Evolutionary conservation across 2,888 invertebrate genomes (phyloP), one percentile per base, ranked within the genome.

Genomic region (Reticulitermes lucifugus): DNA sequence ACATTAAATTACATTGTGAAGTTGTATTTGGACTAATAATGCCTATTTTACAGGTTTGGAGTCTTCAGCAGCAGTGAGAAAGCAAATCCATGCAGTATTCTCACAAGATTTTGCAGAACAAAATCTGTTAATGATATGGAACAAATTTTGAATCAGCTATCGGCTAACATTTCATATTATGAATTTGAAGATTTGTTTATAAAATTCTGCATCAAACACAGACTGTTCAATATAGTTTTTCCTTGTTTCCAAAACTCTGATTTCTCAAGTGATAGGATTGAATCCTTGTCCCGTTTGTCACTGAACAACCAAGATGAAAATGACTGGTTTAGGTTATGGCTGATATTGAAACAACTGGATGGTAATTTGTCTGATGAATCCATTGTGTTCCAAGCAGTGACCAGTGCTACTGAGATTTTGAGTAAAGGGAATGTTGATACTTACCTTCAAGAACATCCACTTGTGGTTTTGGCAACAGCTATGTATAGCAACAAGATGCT

Each of bases 31-130:
- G 2, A 65, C 1, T 25, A 65, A 60, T 60, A 21, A 41, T 55
- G 59, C 35, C 29, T 82, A 81, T 77, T 81, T 75, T 88, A 77
- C 55, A 90, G 93, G 83, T 94, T 93, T 88, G 96, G 96, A 0
- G 92, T 95, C 88, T 94, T 96, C 84, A 92, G 93, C 86, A 90
- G 92, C 22, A 91, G 91, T 84, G 96, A 96, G 89, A 90, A 91
- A 55, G 90, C 90, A 21, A 91, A 94, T 89, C 89, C 95, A 60
- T 90, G 92, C 87, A 90, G 91, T 88, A 92, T 95, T 79, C 90
- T 96, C 87, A 90, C 92, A 4, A 92, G 96, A 88, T 90, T 96
- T 79, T 93, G 94, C 86, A 91, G 92, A 85, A 93, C 93, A 22
- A 92, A 92, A 88, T 93, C 92, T 88, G 90, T 94, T 75, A 91